Base-by-base conservation (phyloP, 2,888 invertebrate genomes). In the Panzeria rudis region DNA sequence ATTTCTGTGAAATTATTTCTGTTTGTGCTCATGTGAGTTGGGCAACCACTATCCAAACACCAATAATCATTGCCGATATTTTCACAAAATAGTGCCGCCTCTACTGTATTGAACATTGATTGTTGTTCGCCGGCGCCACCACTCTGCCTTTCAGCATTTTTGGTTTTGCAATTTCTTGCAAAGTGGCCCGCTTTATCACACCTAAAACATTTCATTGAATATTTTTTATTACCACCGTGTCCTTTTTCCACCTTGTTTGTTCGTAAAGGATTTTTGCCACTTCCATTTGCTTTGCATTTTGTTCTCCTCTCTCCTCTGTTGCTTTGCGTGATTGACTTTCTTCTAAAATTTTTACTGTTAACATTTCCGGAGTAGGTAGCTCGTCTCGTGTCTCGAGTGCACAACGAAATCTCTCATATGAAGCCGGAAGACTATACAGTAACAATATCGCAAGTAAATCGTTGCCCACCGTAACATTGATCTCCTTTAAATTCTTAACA, bases 381-480 rank as follows among this genome's bases (percentile, higher is more conserved):
- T 83, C 83, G 20, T 80, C 86, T 1, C 68, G 68, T 15, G 83
- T 84, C 11, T 77, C 83, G 0, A 83, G 68, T 0, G 83, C 72
- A 35, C 80, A 86, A 62, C 66, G 76, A 23, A 78, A 86, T 38
- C 4, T 44, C 6, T 59, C 59, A 59, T 61, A 17, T 11, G 20
- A 35, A 62, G n/a, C n/a, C n/a, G n/a, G n/a, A n/a, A n/a, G n/a
- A n/a, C n/a, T n/a, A n/a, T n/a, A n/a, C n/a, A n/a, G 23, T 15
- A 62, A 62, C 7, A 62, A 41, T 1, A 62, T 62, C 0, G 62
- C 20, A 0, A 62, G 23, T 38, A 62, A 23, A 15, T 41, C 62
- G 2, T 41, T 15, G 1, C 41, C 23, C 2, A 62, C 13, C 8
- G 1, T 20, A 5, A 61, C 61, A 38, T 61, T 38, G 11, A 61